Evolutionary conservation across 2,113 vertebrate species (phyloP).

Genomic region (Cricetomys ansorgei): DNA sequence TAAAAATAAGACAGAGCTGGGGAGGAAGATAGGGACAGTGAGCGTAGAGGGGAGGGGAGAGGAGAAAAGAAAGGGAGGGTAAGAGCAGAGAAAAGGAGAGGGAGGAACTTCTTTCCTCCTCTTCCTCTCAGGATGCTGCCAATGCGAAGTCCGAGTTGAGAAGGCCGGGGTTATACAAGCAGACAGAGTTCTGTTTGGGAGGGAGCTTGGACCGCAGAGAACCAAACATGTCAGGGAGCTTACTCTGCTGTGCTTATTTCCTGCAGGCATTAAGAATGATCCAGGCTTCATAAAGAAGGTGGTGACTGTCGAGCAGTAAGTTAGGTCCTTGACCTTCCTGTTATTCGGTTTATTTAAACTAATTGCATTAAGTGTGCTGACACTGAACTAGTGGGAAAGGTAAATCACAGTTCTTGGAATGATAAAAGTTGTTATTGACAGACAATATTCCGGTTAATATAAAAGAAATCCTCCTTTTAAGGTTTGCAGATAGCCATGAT

Average conservation of each 20-base stretch:
- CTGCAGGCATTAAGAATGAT: slow-evolving; percentile 45
- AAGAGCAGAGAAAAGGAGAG: neutral
- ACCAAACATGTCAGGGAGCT: neutral
- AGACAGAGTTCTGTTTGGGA: neutral
- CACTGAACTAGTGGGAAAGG: neutral
- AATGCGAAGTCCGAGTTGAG: neutral
- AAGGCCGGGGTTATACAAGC: neutral
- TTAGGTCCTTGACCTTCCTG: slow-evolving; percentile 14
- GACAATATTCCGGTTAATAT: neutral
- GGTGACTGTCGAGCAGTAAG: slow-evolving; percentile 8
- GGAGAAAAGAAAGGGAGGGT: neutral
- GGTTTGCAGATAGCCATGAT: slow-evolving; percentile 13
- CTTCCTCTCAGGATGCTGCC: neutral
- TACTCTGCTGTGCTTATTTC: slow-evolving; percentile 3
- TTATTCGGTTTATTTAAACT: neutral
- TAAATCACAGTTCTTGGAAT: neutral
- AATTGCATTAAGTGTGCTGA: neutral
- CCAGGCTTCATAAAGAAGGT: neutral
- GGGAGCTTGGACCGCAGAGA: neutral
- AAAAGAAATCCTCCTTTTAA: neutral
- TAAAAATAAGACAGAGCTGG: neutral
- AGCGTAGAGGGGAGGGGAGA: no score
- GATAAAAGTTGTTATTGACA: slow-evolving; percentile 19
- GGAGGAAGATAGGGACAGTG: neutral
- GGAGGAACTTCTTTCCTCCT: neutral